These are phyloP conservation scores for Eleutherodactylus coqui DNA, from an alignment of 2,797 vertebrate species.

Conservation along the genomic window DNA sequence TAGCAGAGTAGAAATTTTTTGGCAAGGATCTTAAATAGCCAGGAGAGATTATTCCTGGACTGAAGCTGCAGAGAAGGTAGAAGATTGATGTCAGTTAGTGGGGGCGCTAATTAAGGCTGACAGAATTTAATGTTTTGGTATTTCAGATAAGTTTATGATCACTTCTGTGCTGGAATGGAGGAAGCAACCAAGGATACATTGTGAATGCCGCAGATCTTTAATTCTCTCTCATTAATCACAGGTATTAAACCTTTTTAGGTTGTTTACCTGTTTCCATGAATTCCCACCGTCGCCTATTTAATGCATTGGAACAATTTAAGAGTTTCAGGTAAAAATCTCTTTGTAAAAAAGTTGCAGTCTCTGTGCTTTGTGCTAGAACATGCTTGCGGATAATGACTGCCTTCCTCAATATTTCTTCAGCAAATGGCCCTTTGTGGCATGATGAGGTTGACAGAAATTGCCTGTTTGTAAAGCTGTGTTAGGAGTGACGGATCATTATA, in stretches of 20 bases:
- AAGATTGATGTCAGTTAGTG: slow-evolving; percentile 58
- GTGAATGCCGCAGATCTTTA: slow-evolving; percentile 34
- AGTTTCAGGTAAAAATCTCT: slow-evolving; percentile 42
- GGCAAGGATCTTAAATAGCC: slow-evolving; percentile 48
- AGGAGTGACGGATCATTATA: slow-evolving; percentile 55
- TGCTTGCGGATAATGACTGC: slow-evolving; percentile 42
- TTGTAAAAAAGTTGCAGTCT: slow-evolving; percentile 15
- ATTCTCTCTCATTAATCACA: slow-evolving; percentile 51
- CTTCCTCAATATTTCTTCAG: slow-evolving; percentile 58
- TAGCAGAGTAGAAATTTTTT: slow-evolving; percentile 11
- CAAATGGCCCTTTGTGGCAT: slow-evolving; percentile 54
- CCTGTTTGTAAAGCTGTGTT: slow-evolving; percentile 49
- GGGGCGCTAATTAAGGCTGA: slow-evolving; percentile 62
- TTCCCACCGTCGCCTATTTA: neutral
- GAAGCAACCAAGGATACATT: slow-evolving; percentile 32
- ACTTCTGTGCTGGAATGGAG: slow-evolving; percentile 18
- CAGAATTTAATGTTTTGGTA: slow-evolving; percentile 64
- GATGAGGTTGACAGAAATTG: slow-evolving; percentile 55
- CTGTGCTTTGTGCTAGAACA: slow-evolving; percentile 4
- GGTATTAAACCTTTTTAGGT: slow-evolving; percentile 46
- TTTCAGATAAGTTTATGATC: slow-evolving; percentile 60
- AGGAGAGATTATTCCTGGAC: slow-evolving; percentile 47
- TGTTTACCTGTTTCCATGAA: slow-evolving; percentile 30
- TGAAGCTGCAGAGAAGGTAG: slow-evolving; percentile 43
- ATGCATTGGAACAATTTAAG: slow-evolving; percentile 38